phyloP scores from a whole-genome alignment of 1,140 invertebrate species.

The Cherax destructor region DNA sequence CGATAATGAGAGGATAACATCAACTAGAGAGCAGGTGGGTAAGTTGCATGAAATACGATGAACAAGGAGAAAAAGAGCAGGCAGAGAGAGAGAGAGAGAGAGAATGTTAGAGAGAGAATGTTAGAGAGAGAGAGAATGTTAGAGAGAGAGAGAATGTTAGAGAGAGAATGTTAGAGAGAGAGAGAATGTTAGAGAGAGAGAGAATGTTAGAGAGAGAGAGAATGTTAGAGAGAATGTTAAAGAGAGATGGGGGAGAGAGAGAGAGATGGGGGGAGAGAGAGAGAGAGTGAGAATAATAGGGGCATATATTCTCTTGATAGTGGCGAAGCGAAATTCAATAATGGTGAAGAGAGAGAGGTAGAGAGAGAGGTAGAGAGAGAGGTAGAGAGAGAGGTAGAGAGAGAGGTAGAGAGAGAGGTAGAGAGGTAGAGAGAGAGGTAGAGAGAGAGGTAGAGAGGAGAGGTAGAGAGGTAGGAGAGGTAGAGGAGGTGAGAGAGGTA shows the following conservation, averaged over 20 bases:
- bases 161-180: background rate
- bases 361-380: too few species aligned
- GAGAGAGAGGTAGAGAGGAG: too few species aligned
- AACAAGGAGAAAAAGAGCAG: background rate
- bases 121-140: too few species aligned
- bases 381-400: too few species aligned
- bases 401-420: too few species aligned
- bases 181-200: slow-evolving; percentile 4
- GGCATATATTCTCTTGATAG: background rate
- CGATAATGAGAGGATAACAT: slow-evolving; percentile 46
- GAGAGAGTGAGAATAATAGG: background rate
- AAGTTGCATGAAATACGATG: background rate
- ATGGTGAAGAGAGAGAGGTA: too few species aligned
- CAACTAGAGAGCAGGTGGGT: slow-evolving; percentile 31
- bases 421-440: too few species aligned
- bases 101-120: background rate
- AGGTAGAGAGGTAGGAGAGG: too few species aligned
- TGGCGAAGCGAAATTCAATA: too few species aligned
- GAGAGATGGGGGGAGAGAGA: background rate
- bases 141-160: background rate
- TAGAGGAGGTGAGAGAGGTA: too few species aligned
- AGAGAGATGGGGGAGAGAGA: background rate
- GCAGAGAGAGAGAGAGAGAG: background rate
- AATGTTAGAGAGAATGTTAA: too few species aligned
- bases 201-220: background rate